phyloP scores from a whole-genome alignment of 1,140 invertebrate genomes.

The Tribolium madens region DNA sequence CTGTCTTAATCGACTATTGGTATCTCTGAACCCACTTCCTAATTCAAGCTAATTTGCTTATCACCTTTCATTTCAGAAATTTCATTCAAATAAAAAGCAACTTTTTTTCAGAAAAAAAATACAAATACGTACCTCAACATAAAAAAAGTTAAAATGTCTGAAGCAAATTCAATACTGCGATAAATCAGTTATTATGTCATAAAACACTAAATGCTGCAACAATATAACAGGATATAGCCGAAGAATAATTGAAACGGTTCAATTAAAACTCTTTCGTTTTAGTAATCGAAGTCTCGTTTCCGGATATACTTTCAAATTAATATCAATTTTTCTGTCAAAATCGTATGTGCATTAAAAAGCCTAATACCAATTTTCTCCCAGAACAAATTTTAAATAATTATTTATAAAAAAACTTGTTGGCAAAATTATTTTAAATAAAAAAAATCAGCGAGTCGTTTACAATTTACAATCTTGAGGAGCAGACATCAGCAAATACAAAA shows the following conservation, averaged over 20 bases:
- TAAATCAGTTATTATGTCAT: slow-evolving; percentile 13
- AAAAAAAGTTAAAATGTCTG: background rate
- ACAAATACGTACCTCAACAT: background rate
- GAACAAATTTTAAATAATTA: background rate
- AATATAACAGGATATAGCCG: slow-evolving; percentile 11
- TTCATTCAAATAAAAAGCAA: background rate
- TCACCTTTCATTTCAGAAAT: background rate
- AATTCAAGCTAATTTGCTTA: background rate
- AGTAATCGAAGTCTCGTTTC: slow-evolving; percentile 25
- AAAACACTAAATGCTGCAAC: slow-evolving; percentile 3
- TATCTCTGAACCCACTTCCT: slow-evolving; percentile 4
- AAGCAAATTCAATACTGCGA: background rate
- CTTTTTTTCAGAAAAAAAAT: background rate
- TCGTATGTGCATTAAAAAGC: background rate
- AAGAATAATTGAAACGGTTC: slow-evolving; percentile 26
- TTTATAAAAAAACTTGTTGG: background rate
- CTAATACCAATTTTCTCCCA: background rate
- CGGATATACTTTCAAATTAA: slow-evolving; percentile 21
- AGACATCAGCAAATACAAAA: background rate
- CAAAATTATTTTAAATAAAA: too few relatives aligned
- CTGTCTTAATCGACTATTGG: slow-evolving; percentile 34
- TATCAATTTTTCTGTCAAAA: slow-evolving; percentile 31
- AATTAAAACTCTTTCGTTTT: slow-evolving; percentile 26
- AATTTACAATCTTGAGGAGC: too few relatives aligned
- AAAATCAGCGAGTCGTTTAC: too few relatives aligned